A percentile compares a stretch with the other conserved stretches of the same genome.
These are phyloP conservation scores for Tinea semifulvella DNA, from an alignment of 2,888 invertebrate genomes.

Conservation along the genomic window DNA sequence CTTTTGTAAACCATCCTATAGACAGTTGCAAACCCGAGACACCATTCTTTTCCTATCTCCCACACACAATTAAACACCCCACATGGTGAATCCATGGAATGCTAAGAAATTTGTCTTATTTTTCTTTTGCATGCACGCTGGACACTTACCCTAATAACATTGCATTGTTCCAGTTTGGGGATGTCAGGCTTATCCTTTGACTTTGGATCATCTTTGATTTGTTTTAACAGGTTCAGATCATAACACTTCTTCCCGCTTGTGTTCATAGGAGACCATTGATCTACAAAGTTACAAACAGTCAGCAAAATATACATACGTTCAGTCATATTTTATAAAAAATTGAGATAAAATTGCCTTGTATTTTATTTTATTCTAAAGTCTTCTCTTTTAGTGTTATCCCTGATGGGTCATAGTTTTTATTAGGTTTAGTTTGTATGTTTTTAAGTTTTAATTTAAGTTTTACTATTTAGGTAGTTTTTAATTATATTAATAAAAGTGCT, in stretches of 20 bases:
- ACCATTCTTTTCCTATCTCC: no score
- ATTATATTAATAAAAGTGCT: no score
- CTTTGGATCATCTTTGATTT: conserved; percentile 76
- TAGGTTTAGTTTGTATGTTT: no score
- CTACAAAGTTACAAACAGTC: conserved; percentile 47
- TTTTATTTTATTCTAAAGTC: background rate
- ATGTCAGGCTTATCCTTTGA: conserved; percentile 78
- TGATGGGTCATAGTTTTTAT: background rate
- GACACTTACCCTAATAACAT: conserved; percentile 53
- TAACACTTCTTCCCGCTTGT: conserved; percentile 83
- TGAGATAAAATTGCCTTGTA: background rate
- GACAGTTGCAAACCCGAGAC: no score
- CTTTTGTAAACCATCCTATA: no score
- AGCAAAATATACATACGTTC: no score
- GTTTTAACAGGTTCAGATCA: conserved; percentile 82
- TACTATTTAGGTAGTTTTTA: no score
- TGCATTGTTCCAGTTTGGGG: conserved; percentile 68
- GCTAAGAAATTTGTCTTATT: no score
- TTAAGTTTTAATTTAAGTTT: no score
- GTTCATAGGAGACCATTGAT: conserved; percentile 90
- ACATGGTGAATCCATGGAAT: no score
- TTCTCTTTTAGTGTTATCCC: background rate
- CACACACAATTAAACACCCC: no score
- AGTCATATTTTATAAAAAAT: background rate
- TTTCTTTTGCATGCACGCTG: no score